Base-by-base conservation (phyloP, 2,797 vertebrate genomes). In the Antrozous pallidus region DNA sequence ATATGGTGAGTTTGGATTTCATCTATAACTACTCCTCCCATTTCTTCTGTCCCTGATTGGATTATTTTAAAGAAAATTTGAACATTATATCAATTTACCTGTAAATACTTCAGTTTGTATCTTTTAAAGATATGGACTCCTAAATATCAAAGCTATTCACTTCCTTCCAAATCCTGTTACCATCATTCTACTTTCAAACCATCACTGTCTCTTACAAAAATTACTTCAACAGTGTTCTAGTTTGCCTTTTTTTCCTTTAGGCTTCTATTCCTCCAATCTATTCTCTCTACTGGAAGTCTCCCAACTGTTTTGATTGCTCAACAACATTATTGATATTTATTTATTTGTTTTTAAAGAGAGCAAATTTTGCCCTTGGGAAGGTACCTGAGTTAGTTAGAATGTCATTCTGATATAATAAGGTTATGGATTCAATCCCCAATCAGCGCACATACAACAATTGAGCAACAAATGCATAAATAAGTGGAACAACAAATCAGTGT, bases 51-150 rank as follows among this genome's bases (percentile, higher is more conserved):
- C 31, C 61, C 14, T n/a, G 40, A 36, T 10, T 84, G 51, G 18
- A 75, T 90, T 54, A 67, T 81, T 91, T 92, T 80, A 77, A 71
- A n/a, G 78, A 87, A 87, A 86, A 82, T 56, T 20, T n/a, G 63
- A 45, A 47, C 42, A 83, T 49, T 4, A 17, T 24, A 58, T 74
- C 20, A 58, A 17, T 45, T 58, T 88, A 80, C 88, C 58, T 95
- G 5, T 36, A 51, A 80, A 80, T 36, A 54, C 40, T 65, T 87
- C 20, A 49, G 9, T 92, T 90, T 80, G 12, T 77, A 58, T 90
- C 40, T 81, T 17, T 82, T 90, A 83, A 92, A 70, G 28, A 14
- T 56, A 69, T 79, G 17, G 36, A 69, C 31, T 74, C 22, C n/a
- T 56, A 63, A 86, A 67, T 77, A 74, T 54, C 71, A 92, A 70